Conservation (phyloP, 1,140 invertebrate genomes). For the Drosophila tristis region DNA sequence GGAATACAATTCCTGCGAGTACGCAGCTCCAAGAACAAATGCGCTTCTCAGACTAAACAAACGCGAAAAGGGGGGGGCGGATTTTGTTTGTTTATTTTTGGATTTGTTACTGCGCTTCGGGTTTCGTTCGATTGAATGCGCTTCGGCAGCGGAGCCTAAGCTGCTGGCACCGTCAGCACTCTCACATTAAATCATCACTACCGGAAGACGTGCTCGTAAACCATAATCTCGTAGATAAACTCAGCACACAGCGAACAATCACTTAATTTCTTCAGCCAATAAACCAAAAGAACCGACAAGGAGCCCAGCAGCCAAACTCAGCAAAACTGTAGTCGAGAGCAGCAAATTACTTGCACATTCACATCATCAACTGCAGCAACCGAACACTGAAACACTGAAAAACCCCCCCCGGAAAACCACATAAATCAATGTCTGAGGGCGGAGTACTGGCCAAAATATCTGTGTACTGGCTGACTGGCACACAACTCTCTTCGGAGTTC, state of each 20-base stretch:
- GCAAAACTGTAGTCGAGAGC: not conserved
- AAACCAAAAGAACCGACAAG: conserved; percentile 37
- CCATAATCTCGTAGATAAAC: conserved; percentile 57
- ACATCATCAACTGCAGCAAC: conserved; percentile 31
- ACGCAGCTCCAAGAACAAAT: no score
- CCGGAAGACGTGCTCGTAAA: conserved; percentile 1
- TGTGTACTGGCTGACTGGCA: not conserved
- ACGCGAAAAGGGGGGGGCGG: no score
- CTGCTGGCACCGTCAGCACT: no score
- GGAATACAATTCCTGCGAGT: no score
- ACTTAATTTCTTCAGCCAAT: conserved; percentile 69
- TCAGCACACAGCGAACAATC: conserved; percentile 32
- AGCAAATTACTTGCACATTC: conserved; percentile 18
- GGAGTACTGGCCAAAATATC: conserved; percentile 17
- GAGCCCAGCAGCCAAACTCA: no score
- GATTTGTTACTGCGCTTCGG: no score
- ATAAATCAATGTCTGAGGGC: conserved; percentile 71
- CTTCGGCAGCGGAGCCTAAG: no score
- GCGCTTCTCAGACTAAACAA: no score
- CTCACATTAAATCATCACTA: conserved; percentile 10
- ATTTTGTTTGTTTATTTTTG: no score
- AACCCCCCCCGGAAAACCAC: conserved; percentile 64
- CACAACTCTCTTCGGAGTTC: conserved; percentile 3
- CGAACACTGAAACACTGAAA: conserved; percentile 40
- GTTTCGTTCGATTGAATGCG: no score